Evolutionary conservation across 2,888 invertebrate genomes (phyloP), one percentile per base, ranked within the genome.

Genomic region (Zeuzera pyrina): DNA sequence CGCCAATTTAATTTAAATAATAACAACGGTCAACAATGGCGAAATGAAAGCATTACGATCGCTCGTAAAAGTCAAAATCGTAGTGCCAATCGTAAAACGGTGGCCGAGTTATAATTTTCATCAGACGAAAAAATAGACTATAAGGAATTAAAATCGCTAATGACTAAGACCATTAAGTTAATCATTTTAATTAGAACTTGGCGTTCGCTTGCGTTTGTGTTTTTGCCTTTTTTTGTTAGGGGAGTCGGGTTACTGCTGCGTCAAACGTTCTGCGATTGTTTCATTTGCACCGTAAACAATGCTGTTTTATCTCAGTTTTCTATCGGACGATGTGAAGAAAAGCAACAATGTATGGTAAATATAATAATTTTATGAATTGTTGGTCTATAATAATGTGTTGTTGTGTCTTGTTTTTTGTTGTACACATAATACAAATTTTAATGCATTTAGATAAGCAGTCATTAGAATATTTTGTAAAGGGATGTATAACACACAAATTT

Each of bases 131-230:
- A 71, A 73, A 72, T 64, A 66, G 65, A 57, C 63, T 60, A 69
- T 72, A 67, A 64, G 45, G 66, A 78, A 83, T 84, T 83, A 81
- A 83, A 84, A 74, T 81, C 79, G 74, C 84, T 84, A 83, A 84
- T 84, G 83, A 79, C 84, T 66, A 64, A 71, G 64, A 69, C 79
- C 83, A 83, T 84, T 84, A 84, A 81, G 76, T 84, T 84, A 84
- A 84, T 84, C 72, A 84, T 83, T 84, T 81, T 84, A 84, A 84
- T 84, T 79, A 83, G 76, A 72, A 70, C 56, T 71, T 74, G 69
- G 74, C 70, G 61, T 68, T 68, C 57, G 62, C 56, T 63, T 57
- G 60, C 54, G 57, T 67, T 64, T 61, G 44, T 57, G 52, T 63
- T 55, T 57, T 60, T 38, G 34, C 26, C 25, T 39, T 42, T 38